Conservation (phyloP, 2,113 vertebrate genomes). For the Epinephelus moara region DNA sequence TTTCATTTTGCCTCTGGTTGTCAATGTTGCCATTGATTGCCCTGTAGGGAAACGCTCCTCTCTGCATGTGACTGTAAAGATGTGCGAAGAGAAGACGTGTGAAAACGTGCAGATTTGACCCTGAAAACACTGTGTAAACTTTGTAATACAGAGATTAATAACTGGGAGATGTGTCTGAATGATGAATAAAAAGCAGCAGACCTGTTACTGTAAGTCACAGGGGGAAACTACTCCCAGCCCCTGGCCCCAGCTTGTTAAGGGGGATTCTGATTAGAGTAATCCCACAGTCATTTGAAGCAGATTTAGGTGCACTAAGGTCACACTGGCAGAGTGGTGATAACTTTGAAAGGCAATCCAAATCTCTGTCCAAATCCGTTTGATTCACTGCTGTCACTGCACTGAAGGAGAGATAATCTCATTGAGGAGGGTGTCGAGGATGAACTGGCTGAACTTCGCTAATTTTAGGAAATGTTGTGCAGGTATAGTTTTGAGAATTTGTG, state of each 20-base stretch:
- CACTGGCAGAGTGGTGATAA: slow-evolving; percentile 39
- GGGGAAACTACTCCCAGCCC: neutral
- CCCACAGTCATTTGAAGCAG: slow-evolving; percentile 64
- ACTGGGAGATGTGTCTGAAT: neutral
- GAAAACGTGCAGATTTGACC: neutral
- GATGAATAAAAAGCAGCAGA: neutral
- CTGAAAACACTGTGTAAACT: neutral
- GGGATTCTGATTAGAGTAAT: slow-evolving; percentile 53
- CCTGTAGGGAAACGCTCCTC: neutral
- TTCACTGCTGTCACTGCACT: slow-evolving; percentile 31
- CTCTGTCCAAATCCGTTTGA: slow-evolving; percentile 2
- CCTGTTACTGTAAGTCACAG: neutral
- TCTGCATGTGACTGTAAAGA: slow-evolving; percentile 38
- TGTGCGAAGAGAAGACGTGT: neutral
- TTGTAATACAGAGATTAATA: neutral
- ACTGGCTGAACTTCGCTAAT: slow-evolving; percentile 25
- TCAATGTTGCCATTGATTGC: slow-evolving; percentile 31
- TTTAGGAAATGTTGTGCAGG: neutral
- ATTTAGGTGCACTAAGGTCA: slow-evolving; percentile 63
- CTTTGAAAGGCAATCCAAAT: slow-evolving; percentile 57
- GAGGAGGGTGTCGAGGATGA: slow-evolving; percentile 17
- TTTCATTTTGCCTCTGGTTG: slow-evolving; percentile 10
- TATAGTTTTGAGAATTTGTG: neutral
- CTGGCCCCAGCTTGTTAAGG: slow-evolving; percentile 3
- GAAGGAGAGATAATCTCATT: slow-evolving; percentile 24